Evolutionary conservation across 2,888 invertebrate species (phyloP).

Genomic region (Limnephilus marmoratus): DNA sequence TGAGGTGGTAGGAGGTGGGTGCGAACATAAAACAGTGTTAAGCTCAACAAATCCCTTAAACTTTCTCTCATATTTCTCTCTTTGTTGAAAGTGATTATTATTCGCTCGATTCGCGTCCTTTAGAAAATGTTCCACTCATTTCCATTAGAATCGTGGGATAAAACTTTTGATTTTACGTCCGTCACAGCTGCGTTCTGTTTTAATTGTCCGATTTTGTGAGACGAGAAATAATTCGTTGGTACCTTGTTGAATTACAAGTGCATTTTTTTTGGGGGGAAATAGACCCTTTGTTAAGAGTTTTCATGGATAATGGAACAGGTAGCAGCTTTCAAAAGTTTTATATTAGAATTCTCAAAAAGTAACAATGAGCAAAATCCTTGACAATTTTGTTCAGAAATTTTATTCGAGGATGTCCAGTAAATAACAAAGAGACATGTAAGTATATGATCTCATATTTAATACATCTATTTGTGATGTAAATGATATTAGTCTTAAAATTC

Average conservation of each 20-base stretch:
- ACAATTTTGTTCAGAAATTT: neutral
- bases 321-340: neutral
- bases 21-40: neutral
- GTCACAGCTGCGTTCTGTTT: constrained; percentile 56
- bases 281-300: neutral
- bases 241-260: constrained; percentile 48
- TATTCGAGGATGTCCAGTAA: neutral
- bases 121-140: constrained; percentile 56
- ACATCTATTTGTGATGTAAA: neutral
- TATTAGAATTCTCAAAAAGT: neutral
- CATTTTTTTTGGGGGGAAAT: neutral
- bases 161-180: constrained; percentile 58
- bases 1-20: neutral
- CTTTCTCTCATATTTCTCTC: constrained; percentile 24
- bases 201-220: constrained; percentile 56
- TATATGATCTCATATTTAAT: neutral
- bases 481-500: neutral
- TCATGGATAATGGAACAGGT: neutral
- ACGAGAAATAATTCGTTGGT: neutral
- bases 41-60: neutral
- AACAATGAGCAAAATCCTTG: neutral
- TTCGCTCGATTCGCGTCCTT: constrained; percentile 54
- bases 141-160: constrained; percentile 59
- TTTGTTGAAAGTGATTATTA: constrained; percentile 41
- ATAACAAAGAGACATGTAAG: neutral